Evolutionary conservation across 2,797 vertebrate genomes (phyloP), one percentile per base, ranked within the genome.

Genomic region (Vireo griseus): DNA sequence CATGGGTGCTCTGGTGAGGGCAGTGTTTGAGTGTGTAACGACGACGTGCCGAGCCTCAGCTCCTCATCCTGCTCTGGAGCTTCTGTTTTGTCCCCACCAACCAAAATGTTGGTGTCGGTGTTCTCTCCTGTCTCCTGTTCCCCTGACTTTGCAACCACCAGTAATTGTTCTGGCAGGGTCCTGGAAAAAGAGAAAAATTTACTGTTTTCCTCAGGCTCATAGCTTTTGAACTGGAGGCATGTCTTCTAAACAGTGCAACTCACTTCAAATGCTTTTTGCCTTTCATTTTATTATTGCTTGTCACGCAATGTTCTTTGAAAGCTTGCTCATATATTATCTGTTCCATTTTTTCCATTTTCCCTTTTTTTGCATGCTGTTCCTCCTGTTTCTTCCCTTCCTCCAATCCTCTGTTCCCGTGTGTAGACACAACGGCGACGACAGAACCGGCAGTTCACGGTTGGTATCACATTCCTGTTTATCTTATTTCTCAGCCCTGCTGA

Each of bases 381-480:
- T 99, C 98, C 99, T 99, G 98, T 99, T 98, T 98, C 98, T 98
- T 98, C 98, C 98, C 98, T 99, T 99, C 99, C 98, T 98, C 98
- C 98, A 98, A 98, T 98, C 98, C 98, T 98, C 98, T 98, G 98
- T 98, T 99, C 98, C 98, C 95, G 99, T 98, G 99, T 99, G 98
- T 99, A 99, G 99, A 99, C 98, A 98, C 99, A 97, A 98, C 98
- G 98, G 99, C 99, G 99, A 99, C 99, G 98, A 99, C 99, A 98
- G 99, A 99, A 98, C 99, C 99, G 72, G 99, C 99, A 98, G 99
- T 99, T 99, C 99, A 99, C 99, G 99, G 99, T 99, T 99, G 99
- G 99, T 99, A 99, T 98, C 98, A 99, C 98, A 98, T 99, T 98
- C 96, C 97, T 98, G 97, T 98, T 98, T 98, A 95, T 97, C 98